Evolutionary conservation across 2,888 invertebrate genomes (phyloP).

Genomic region (Macrostomum cliftonense): DNA sequence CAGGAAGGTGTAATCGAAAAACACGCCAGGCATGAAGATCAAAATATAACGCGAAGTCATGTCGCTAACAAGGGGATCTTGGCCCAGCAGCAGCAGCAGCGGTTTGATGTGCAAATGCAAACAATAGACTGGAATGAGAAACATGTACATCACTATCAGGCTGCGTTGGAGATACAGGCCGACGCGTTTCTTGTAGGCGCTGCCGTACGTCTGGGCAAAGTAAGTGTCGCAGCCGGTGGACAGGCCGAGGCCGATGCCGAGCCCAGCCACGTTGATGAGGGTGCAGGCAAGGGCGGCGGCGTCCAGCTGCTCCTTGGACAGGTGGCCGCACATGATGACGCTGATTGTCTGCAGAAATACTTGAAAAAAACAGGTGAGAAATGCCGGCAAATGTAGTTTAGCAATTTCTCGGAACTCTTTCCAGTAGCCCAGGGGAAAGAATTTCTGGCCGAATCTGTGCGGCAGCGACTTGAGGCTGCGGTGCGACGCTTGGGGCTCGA

Average conservation of each 20-base stretch:
- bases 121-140: not conserved
- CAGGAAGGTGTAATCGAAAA: slow-evolving; percentile 6
- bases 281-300: not conserved
- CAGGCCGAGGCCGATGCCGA: slow-evolving; percentile 3
- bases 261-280: slow-evolving; percentile 2
- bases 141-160: slow-evolving; percentile 1
- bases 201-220: slow-evolving; percentile 5
- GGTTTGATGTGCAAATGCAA: slow-evolving; percentile 4
- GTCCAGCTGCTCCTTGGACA: slow-evolving; percentile 1
- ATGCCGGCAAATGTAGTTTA: too few relatives aligned
- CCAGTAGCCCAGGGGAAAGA: too few relatives aligned
- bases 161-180: not conserved
- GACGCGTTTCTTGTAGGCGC: not conserved
- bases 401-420: too few relatives aligned
- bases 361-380: not conserved
- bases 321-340: slow-evolving; percentile 3
- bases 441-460: too few relatives aligned
- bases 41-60: too few relatives aligned
- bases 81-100: not conserved
- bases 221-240: slow-evolving; percentile 4
- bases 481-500: too few relatives aligned
- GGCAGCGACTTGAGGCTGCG: too few relatives aligned
- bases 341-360: slow-evolving; percentile 2
- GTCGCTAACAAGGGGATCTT: slow-evolving; percentile 2
- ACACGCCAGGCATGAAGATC: too few relatives aligned